Conservation (phyloP, 2,797 vertebrate genomes). For the Channa striata region DNA sequence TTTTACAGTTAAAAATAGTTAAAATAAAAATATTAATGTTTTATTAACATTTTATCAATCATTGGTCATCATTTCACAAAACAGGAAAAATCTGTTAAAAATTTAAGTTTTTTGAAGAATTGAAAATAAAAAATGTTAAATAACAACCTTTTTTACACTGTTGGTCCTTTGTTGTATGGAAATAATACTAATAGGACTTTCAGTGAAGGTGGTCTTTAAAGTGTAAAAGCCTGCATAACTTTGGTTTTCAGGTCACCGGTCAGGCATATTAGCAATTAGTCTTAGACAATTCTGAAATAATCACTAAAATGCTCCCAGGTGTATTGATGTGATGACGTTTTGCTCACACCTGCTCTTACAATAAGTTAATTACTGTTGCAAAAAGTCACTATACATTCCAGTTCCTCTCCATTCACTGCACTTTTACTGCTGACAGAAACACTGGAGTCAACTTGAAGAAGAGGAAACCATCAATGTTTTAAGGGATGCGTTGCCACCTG, state of each 20-base stretch:
- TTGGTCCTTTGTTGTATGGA: not conserved
- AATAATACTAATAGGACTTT: not conserved
- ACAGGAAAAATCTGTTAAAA: no score
- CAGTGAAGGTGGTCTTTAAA: not conserved
- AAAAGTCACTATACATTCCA: slow-evolving; percentile 6
- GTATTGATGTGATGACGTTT: slow-evolving; percentile 42
- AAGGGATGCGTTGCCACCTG: slow-evolving; percentile 31
- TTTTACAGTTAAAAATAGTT: no score
- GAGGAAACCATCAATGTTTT: not conserved
- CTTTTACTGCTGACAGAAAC: not conserved
- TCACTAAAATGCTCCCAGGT: slow-evolving; percentile 49
- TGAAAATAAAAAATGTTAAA: no score
- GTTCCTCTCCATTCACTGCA: slow-evolving; percentile 27
- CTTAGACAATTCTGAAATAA: slow-evolving; percentile 46
- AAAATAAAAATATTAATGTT: no score
- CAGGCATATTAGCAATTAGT: slow-evolving; percentile 67
- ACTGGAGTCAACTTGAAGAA: not conserved
- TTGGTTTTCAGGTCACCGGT: slow-evolving; percentile 65
- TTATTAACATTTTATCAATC: no score
- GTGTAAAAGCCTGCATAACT: slow-evolving; percentile 26
- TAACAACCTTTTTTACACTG: no score
- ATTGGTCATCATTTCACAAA: no score
- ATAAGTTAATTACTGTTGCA: slow-evolving; percentile 55
- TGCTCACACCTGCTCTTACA: slow-evolving; percentile 45
- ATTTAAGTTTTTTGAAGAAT: no score